A percentile compares a stretch with the other conserved stretches of the same genome.
Conservation (phyloP, 2,888 invertebrate genomes). For the Agrilus mali region DNA sequence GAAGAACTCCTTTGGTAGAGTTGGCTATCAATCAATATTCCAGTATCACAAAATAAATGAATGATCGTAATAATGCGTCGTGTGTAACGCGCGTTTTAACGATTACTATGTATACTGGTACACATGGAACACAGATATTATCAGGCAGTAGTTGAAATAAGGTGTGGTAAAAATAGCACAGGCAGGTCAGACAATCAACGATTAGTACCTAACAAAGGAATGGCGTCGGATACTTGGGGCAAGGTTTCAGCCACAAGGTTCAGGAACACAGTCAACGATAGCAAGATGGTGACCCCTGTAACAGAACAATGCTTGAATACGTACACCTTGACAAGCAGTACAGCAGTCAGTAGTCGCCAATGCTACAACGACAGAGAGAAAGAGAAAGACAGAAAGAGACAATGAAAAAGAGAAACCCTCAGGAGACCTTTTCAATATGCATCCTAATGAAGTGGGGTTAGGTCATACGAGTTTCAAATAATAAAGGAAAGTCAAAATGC, state of each 20-base stretch:
- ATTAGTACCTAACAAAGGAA: constrained; percentile 93
- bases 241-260: constrained; percentile 99
- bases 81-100: constrained; percentile 1
- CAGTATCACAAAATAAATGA: background rate
- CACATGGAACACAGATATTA: constrained; percentile 30
- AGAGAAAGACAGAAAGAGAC: too few species aligned
- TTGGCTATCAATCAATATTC: too few species aligned
- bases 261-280: constrained; percentile 99
- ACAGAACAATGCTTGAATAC: constrained; percentile 54
- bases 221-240: constrained; percentile 99
- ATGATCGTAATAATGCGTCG: constrained; percentile 1
- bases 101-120: constrained; percentile 13
- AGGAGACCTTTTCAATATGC: too few species aligned
- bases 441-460: too few species aligned
- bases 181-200: constrained; percentile 39
- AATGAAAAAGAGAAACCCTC: too few species aligned
- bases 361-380: too few species aligned
- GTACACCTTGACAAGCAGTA: constrained; percentile 23
- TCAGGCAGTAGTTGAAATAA: constrained; percentile 33
- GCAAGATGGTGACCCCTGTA: constrained; percentile 98
- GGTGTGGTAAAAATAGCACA: constrained; percentile 32
- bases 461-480: too few species aligned
- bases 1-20: too few species aligned
- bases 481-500: too few species aligned
- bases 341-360: background rate